These are phyloP conservation scores for Drosophila lini DNA, from an alignment of 1,140 invertebrate species.

Conservation along the genomic window DNA sequence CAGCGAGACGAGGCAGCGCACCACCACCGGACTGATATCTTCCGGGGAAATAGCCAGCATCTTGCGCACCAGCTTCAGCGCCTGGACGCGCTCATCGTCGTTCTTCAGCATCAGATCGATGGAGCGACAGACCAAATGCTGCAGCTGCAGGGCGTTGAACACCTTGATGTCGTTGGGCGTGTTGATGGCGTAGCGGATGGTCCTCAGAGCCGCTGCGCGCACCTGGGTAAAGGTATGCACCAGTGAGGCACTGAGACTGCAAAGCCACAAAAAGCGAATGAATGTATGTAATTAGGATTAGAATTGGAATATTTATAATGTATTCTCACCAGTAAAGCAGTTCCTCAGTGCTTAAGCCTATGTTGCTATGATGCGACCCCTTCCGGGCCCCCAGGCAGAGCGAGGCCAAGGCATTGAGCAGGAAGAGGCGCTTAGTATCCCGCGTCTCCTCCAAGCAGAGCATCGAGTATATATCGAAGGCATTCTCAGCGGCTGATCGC, in stretches of 20 bases:
- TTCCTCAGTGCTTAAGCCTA: conserved; percentile 91
- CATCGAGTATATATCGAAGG: conserved; percentile 77
- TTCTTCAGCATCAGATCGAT: conserved; percentile 94
- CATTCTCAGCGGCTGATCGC: conserved; percentile 76
- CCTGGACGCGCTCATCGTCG: conserved; percentile 95
- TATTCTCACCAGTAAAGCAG: conserved; percentile 92
- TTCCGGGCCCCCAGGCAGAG: conserved; percentile 82
- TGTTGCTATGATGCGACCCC: conserved; percentile 82
- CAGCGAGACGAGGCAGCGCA: conserved; percentile 91
- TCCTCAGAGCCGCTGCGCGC: conserved; percentile 93
- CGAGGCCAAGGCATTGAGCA: conserved; percentile 79
- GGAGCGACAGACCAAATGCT: conserved; percentile 90
- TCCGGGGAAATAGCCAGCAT: conserved; percentile 80
- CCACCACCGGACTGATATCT: conserved; percentile 86
- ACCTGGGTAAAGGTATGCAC: conserved; percentile 95
- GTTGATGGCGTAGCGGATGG: conserved; percentile 92
- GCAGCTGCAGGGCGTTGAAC: conserved; percentile 92
- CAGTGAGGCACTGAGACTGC: conserved; percentile 92
- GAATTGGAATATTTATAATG: not conserved
- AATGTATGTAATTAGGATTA: not conserved
- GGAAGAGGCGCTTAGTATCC: conserved; percentile 76
- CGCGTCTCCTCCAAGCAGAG: conserved; percentile 74
- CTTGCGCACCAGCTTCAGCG: conserved; percentile 88
- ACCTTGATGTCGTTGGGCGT: conserved; percentile 90
- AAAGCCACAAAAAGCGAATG: not conserved